Conservation (phyloP, 2,888 invertebrate species). For the Scotopteryx bipunctaria region DNA sequence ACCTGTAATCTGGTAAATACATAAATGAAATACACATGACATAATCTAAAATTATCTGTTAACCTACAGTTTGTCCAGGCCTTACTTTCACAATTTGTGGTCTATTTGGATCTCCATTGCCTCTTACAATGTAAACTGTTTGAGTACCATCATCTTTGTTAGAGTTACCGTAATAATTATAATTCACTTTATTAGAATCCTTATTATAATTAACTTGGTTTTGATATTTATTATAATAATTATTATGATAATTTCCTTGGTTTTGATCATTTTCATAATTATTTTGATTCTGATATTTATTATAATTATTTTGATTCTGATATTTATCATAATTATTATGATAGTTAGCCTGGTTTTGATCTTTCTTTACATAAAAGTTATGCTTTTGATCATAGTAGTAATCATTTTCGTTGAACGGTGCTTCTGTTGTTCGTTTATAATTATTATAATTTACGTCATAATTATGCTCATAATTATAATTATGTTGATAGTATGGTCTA, state of each 20-base stretch:
- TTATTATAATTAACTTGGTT: constrained; percentile 4
- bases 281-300: neutral
- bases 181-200: neutral
- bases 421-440: constrained; percentile 24
- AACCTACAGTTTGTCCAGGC: constrained; percentile 52
- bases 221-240: constrained; percentile 3
- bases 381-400: constrained; percentile 48
- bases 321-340: constrained; percentile 11
- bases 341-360: constrained; percentile 11
- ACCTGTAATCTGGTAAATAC: too few species aligned
- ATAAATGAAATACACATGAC: too few species aligned
- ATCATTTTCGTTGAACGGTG: constrained; percentile 40
- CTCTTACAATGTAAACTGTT: constrained; percentile 74
- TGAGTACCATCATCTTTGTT: constrained; percentile 43
- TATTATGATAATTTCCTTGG: constrained; percentile 1
- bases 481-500: constrained; percentile 15
- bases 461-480: constrained; percentile 23
- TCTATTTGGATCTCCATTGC: constrained; percentile 72
- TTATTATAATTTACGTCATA: constrained; percentile 18
- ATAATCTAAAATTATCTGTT: neutral
- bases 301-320: constrained; percentile 11
- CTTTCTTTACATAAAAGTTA: constrained; percentile 46
- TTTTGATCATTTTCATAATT: neutral
- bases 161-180: constrained; percentile 13
- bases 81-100: constrained; percentile 72